These are phyloP conservation scores for Speoplatyrhinus poulsoni DNA, from an alignment of 2,113 vertebrate species.

Conservation along the genomic window DNA sequence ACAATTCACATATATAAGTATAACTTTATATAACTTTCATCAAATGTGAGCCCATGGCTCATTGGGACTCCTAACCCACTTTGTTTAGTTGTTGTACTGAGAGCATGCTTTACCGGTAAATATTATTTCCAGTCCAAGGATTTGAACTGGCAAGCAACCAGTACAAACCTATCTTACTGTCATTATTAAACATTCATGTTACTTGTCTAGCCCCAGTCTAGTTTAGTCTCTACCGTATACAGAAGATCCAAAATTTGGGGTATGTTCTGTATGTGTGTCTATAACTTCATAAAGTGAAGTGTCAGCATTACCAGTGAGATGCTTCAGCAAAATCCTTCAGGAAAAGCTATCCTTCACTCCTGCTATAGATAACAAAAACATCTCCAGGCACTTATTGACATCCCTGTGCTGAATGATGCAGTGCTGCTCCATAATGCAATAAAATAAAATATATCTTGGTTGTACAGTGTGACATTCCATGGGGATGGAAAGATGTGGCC, in stretches of 20 bases:
- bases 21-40: no score
- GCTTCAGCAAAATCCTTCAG: slow-evolving; percentile 15
- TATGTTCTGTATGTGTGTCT: slow-evolving; percentile 26
- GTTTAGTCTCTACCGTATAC: not conserved
- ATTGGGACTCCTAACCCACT: no score
- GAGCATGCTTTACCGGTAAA: no score
- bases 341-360: slow-evolving; percentile 23
- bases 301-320: slow-evolving; percentile 49
- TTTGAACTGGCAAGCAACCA: no score
- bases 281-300: slow-evolving; percentile 64
- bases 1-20: no score
- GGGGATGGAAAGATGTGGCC: not conserved
- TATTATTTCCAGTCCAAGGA: no score
- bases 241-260: not conserved
- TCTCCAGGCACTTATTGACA: slow-evolving; percentile 59
- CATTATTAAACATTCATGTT: no score
- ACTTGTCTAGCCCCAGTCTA: no score
- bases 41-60: no score
- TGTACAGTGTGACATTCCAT: not conserved
- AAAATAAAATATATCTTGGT: not conserved
- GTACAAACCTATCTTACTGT: no score
- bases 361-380: slow-evolving; percentile 43
- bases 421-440: no score
- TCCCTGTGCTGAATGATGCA: slow-evolving; percentile 42
- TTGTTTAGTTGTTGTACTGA: no score